Base-by-base conservation (phyloP, 2,113 vertebrate species). In the Hippocampus mohnikei region DNA sequence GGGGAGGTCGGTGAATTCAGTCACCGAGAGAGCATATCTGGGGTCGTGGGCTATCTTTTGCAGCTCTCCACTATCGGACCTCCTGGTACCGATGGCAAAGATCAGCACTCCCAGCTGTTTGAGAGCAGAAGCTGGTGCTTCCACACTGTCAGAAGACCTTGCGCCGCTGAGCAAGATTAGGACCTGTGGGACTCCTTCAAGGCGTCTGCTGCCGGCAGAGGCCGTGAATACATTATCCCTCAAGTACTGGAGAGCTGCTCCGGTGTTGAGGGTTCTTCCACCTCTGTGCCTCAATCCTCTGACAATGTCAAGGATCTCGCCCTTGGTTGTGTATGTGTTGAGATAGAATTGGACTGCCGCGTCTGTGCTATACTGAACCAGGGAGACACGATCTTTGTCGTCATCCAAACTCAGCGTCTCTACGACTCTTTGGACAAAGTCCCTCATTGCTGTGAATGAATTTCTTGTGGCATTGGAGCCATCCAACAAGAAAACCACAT, bases 131-230 rank as follows among this genome's bases (percentile, higher is more conserved):
- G 33, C 33, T 33, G 33, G 33, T 5, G 4, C 33, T 33, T 33
- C 33, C 33, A 5, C 33, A 33, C 33, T 33, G 5, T 33, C 33
- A 33, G 33, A 33, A 33, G 33, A 33, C 33, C 33, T 33, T 33
- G 33, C 33, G 33, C 33, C 33, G 33, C 33, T 33, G 33, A 33
- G 33, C 33, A 33, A 33, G 5, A 33, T 33, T 5, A 33, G 33
- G 33, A 33, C 0, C 33, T 33, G 33, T 33, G 33, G 33, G 33
- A 33, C 89, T 0, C 91, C 89, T 20, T 94, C 91, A 2, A 90
- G 88, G 0, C 88, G 91, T 48, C 95, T 93, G 83, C 94, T 94
- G 16, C 95, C 95, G 0, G 93, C 88, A 0, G 91, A 86, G 66
- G 63, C 83, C 50, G 92, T 93, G 2, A 95, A 95, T 29, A 95